Evolutionary conservation across 2,888 invertebrate species (phyloP), one percentile per base, ranked within the genome.

Genomic region (Drosophila pseudotakahashii): DNA sequence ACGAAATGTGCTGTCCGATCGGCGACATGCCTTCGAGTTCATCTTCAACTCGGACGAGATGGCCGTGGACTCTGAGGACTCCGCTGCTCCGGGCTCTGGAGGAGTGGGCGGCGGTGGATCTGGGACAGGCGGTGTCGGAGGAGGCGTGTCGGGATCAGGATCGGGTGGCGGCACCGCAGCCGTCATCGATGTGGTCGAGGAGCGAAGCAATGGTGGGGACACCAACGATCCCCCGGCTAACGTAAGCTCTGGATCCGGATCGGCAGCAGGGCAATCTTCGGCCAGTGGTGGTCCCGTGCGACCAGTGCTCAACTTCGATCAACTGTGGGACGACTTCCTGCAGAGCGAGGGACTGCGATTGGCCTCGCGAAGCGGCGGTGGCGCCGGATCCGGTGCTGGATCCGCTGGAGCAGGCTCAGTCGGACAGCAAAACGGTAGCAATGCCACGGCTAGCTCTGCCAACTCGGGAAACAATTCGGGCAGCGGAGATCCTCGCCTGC

Each of bases 21-120:
- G 89, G 5, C 79, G 90, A 2, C 89, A 89, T 54, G 88, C 87
- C 6, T 89, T 86, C 34, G 89, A 89, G 34, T 89, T 89, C 10
- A 89, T 89, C 7, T 89, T 89, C 41, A 89, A 89, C 52, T 79
- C 88, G 11, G 89, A 89, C 52, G 90, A 89, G 14, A 78, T 89
- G 78, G 78, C 89, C n/a, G 75, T 83, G 4, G 88, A 89, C 14
- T 76, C 81, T 1, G 89, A 88, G 55, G 87, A 88, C 16, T 68
- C 78, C 1, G 47, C 59, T 3, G 55, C 77, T 37, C 60, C 14
- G 2, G 57, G 70, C 5, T 42, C 42, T 19, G 59, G 53, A 3
- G 74, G 62, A 7, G 53, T 48, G 3, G 51, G 64, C 3, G 75
- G 68, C 10, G 66, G 42, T 9, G 53, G 58, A 11, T 16, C 48